phyloP scores from a whole-genome alignment of 2,113 vertebrate species.

The Hippocampus barbouri region DNA sequence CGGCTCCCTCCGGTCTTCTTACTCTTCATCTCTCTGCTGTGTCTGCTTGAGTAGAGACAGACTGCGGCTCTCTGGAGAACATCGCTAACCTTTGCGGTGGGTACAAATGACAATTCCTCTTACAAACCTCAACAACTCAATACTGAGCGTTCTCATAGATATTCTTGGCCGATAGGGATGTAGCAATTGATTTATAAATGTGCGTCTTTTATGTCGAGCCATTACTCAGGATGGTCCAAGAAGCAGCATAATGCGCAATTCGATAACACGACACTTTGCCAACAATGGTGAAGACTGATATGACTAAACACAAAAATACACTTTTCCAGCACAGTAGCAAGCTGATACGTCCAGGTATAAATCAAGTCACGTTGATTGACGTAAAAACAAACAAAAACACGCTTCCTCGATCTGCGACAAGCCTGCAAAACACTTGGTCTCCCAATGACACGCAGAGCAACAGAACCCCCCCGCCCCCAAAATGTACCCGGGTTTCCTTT shows the following conservation, averaged over 20 bases:
- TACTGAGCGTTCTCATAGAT: constrained; percentile 6
- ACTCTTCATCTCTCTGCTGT: constrained; percentile 3
- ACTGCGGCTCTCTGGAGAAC: constrained; percentile 5
- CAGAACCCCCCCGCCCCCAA: background rate
- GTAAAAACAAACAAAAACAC: background rate
- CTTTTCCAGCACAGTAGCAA: too few relatives aligned
- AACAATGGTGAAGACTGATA: background rate
- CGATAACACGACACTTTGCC: background rate
- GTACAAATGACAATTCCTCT: constrained; percentile 6
- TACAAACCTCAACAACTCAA: constrained; percentile 1
- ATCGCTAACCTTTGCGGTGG: background rate
- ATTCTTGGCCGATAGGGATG: constrained; percentile 15
- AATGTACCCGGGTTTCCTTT: constrained; percentile 7
- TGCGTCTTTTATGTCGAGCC: background rate
- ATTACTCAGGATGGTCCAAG: constrained; percentile 11
- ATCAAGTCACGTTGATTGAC: too few relatives aligned
- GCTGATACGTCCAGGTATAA: too few relatives aligned
- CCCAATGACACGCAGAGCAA: constrained; percentile 24
- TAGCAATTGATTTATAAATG: constrained; percentile 10
- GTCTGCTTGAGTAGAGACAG: constrained; percentile 7
- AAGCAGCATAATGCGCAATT: background rate
- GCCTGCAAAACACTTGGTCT: constrained; percentile 31
- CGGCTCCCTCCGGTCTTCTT: constrained; percentile 1
- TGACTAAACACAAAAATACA: background rate
- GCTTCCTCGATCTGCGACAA: constrained; percentile 19